Conservation (phyloP, 2,888 invertebrate genomes). For the Noctua pronuba region DNA sequence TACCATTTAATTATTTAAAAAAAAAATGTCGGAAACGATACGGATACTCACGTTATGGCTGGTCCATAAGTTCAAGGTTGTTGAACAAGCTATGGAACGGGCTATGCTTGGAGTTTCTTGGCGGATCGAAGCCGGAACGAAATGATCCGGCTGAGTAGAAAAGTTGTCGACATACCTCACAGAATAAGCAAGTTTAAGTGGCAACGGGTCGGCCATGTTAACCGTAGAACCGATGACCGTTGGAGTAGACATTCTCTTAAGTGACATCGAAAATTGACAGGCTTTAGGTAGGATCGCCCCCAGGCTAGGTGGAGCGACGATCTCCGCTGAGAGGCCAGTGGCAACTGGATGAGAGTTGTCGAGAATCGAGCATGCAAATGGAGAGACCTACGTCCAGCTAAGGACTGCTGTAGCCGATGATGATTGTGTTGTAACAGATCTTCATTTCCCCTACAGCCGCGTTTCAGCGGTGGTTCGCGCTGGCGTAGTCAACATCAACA, state of each 20-base stretch:
- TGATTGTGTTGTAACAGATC: background rate
- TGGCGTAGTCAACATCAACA: background rate
- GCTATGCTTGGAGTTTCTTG: background rate
- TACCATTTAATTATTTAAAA: background rate
- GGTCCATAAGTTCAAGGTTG: background rate
- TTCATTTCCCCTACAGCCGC: background rate
- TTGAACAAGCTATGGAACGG: background rate
- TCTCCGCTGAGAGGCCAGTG: background rate
- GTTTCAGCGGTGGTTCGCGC: slow-evolving; percentile 6
- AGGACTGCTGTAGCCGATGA: background rate
- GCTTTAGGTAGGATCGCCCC: background rate
- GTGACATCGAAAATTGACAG: background rate
- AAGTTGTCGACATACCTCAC: background rate
- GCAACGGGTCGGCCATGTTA: background rate
- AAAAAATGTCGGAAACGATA: background rate
- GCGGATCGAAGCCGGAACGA: background rate
- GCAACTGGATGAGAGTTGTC: background rate
- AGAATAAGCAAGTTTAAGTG: background rate
- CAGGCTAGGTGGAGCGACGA: background rate
- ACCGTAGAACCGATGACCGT: background rate
- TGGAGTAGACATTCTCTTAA: background rate
- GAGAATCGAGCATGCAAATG: too few species aligned
- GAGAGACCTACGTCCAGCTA: background rate
- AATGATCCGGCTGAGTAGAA: background rate
- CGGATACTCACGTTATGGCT: background rate